These are phyloP conservation scores for Tridacna gigas DNA, from an alignment of 2,888 invertebrate species.

Conservation along the genomic window DNA sequence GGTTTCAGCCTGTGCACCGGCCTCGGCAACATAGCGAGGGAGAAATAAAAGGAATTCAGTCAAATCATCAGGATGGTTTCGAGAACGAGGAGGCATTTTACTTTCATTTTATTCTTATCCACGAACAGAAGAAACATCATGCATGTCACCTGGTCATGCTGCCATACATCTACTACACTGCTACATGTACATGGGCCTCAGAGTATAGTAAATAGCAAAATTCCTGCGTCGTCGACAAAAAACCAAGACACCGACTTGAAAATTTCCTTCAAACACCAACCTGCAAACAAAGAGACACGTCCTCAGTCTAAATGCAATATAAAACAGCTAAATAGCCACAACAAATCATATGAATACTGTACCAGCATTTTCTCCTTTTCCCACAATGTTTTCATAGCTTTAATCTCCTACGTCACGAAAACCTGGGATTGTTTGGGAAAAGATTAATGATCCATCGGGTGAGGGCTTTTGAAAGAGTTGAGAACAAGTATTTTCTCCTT, in stretches of 20 bases:
- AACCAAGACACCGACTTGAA: background rate
- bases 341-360: background rate
- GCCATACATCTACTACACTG: background rate
- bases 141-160: background rate
- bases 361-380: background rate
- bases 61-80: background rate
- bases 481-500: background rate
- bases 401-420: background rate
- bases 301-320: background rate
- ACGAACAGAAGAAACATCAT: background rate
- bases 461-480: background rate
- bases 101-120: background rate
- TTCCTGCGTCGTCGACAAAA: background rate
- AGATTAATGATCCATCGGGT: background rate
- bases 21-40: background rate
- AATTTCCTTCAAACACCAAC: background rate
- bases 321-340: background rate
- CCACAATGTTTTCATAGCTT: background rate
- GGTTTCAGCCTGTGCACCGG: background rate
- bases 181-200: background rate
- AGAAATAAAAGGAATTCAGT: background rate
- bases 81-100: background rate
- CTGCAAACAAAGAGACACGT: background rate
- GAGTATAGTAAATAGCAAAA: background rate
- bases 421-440: background rate